phyloP scores from a whole-genome alignment of 37 sponge, comb jelly and placozoan genomes.

The Ephydatia muelleri region DNA sequence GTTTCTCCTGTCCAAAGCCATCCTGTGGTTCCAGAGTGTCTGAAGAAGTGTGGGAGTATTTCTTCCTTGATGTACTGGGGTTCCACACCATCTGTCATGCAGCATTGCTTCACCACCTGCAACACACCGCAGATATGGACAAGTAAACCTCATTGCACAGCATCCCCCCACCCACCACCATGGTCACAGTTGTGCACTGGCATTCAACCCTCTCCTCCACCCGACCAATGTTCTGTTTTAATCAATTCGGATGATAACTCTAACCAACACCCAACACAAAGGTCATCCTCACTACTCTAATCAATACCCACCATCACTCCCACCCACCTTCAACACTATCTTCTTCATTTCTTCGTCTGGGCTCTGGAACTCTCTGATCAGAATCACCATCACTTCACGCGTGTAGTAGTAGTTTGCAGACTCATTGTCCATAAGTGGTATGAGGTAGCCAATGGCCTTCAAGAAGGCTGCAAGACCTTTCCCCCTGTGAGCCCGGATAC shows the following conservation, averaged over 20 bases:
- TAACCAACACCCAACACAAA: too few species aligned
- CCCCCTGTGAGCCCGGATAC: slow-evolving; percentile 65
- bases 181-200: too few species aligned
- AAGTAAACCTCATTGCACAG: too few species aligned
- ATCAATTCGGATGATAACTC: too few species aligned
- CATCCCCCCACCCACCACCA: too few species aligned
- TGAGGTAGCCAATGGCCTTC: slow-evolving; percentile 99
- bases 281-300: too few species aligned
- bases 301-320: too few species aligned
- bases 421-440: slow-evolving; percentile 98
- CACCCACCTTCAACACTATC: slow-evolving; percentile 93
- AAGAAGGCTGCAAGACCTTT: slow-evolving; percentile 98
- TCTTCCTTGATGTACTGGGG: slow-evolving; percentile 93
- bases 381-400: slow-evolving; percentile 94
- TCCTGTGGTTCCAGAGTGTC: slow-evolving; percentile 96
- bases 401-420: slow-evolving; percentile 97
- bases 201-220: too few species aligned
- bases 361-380: slow-evolving; percentile 95
- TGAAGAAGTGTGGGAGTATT: slow-evolving; percentile 94
- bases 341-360: slow-evolving; percentile 99
- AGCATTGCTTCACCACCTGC: slow-evolving; percentile 99
- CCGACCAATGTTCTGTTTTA: too few species aligned
- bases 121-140: too few species aligned
- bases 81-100: slow-evolving; percentile 98
- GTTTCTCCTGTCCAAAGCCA: slow-evolving; percentile 95